Base-by-base conservation (phyloP, 1,140 invertebrate species). In the Vanessa atalanta region DNA sequence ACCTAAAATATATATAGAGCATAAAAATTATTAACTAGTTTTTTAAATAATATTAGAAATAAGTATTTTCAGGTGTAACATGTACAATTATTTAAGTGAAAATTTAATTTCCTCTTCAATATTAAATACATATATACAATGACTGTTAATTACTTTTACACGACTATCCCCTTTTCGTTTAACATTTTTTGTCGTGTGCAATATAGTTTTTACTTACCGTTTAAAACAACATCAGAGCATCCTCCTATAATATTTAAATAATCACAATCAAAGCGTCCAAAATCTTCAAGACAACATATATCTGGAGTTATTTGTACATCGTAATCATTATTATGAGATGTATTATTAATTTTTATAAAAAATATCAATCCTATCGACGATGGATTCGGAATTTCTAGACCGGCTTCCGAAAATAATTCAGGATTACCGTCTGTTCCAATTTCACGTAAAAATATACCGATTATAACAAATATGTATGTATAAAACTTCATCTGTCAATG, bases 251-350 rank as follows among this genome's bases (percentile, higher is more conserved):
- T 78, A 31, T 83, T 70, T 11, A 91, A 14, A 1, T 81, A 73
- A 53, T 86, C 80, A 67, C 89, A 90, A 23, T 88, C 79, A 8
- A 78, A 16, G 15, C 69, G 50, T 8, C 72, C 68, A 37, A 79
- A 81, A 9, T 70, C 70, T 11, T 79, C 64, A 47, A 90, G 70
- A 51, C 87, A 90, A 53, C 90, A 92, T 70, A 81, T 61, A n/a
- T 88, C 86, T 8, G 85, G 83, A 5, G 66, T 79, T 6, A 87
- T 20, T 16, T 84, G 80, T 0, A 89, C 79, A 16, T 81, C 50
- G 61, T 72, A 83, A 73, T 87, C 88, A 26, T 83, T 72, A 12
- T 66, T n/a, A 16, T 48, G 57, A 0, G 83, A 80, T 0, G 81
- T 84, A 69, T 88, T 90, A 47, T 84, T 88, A 3, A 90, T 69